These are phyloP conservation scores for Phanerotoma sp. DNA, from an alignment of 2,888 invertebrate species.

Conservation along the genomic window DNA sequence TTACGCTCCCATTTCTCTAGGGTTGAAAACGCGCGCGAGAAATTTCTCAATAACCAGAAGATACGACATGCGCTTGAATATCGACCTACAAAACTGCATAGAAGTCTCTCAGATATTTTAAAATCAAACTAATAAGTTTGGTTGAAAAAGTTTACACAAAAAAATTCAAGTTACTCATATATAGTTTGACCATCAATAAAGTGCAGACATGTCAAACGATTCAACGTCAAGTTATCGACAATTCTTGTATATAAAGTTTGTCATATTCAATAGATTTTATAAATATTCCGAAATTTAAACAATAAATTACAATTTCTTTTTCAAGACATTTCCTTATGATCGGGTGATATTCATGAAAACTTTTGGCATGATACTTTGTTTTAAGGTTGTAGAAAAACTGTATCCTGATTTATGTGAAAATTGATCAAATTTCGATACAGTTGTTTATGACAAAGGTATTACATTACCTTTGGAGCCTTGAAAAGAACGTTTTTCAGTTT, in stretches of 20 bases:
- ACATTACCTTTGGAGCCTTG: constrained; percentile 24
- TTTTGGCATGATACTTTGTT: constrained; percentile 1
- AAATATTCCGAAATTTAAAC: no score
- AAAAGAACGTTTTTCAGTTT: constrained; percentile 1
- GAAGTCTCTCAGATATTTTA: neutral
- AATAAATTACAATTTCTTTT: no score
- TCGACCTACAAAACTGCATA: neutral
- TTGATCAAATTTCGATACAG: neutral
- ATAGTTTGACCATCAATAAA: no score
- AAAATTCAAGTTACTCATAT: neutral
- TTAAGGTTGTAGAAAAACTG: neutral
- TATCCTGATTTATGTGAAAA: neutral
- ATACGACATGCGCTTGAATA: constrained; percentile 6
- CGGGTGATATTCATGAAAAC: no score
- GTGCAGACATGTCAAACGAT: no score
- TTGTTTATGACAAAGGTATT: constrained; percentile 15
- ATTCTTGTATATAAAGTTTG: no score
- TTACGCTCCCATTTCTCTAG: constrained; percentile 12
- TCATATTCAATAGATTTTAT: no score
- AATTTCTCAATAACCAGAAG: constrained; percentile 17
- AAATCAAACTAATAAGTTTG: neutral
- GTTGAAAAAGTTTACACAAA: no score
- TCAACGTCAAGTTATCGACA: no score
- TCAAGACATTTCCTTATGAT: no score
- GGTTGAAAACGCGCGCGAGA: constrained; percentile 10